A percentile compares a stretch with the other conserved stretches of the same genome.
phyloP scores from a whole-genome alignment of 2,888 invertebrate species.

The Herminia tarsipennalis region DNA sequence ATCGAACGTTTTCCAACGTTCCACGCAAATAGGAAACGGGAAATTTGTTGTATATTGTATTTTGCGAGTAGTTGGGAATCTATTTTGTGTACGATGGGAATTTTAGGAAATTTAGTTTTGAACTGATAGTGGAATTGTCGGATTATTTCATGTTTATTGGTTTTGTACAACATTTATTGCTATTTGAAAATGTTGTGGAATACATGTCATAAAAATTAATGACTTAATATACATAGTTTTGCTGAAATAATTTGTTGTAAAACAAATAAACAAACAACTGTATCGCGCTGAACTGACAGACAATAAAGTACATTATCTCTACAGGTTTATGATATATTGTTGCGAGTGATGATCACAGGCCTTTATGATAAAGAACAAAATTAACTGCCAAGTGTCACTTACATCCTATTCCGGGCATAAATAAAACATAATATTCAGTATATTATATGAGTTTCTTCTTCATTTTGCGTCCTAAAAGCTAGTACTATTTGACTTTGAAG shows the following conservation, averaged over 20 bases:
- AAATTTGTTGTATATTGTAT: conserved; percentile 15
- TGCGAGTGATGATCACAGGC: too few relatives aligned
- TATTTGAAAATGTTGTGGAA: too few relatives aligned
- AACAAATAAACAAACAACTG: too few relatives aligned
- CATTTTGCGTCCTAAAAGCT: conserved; percentile 7
- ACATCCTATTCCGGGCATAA: background rate
- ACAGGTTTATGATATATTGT: too few relatives aligned
- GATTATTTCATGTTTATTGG: background rate
- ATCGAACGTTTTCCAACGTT: conserved; percentile 7
- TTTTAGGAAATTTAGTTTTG: background rate
- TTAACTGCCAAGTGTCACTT: background rate
- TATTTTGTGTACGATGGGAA: background rate
- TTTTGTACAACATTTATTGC: too few relatives aligned
- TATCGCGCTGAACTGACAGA: too few relatives aligned
- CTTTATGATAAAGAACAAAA: too few relatives aligned
- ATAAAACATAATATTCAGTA: background rate
- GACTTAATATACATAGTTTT: too few relatives aligned
- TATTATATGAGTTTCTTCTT: background rate
- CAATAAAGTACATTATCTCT: too few relatives aligned
- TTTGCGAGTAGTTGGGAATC: background rate
- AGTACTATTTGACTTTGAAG: conserved; percentile 18
- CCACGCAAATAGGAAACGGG: conserved; percentile 12
- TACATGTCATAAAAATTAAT: too few relatives aligned
- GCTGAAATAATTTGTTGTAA: too few relatives aligned
- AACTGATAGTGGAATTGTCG: background rate